A percentile compares a stretch with the other conserved stretches of the same genome.
phyloP scores from a whole-genome alignment of 2,113 vertebrate species.

The Cepphus grylle region DNA sequence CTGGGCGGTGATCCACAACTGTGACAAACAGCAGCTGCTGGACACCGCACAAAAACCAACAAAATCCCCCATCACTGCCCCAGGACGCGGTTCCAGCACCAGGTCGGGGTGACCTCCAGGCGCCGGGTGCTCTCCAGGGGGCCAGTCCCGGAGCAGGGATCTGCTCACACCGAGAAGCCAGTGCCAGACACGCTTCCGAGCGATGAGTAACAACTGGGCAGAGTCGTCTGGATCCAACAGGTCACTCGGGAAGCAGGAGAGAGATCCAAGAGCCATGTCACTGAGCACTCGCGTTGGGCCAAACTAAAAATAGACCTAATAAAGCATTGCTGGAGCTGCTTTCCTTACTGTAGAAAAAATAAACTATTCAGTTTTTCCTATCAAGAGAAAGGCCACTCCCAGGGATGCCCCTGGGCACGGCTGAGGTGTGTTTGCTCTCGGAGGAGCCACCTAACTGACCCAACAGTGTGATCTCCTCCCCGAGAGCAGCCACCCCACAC shows the following conservation, averaged over 20 bases:
- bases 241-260: not conserved
- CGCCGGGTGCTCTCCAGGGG: not conserved
- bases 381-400: not conserved
- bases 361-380: not conserved
- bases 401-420: not conserved
- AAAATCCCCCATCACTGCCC: not conserved
- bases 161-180: not conserved
- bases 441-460: not conserved
- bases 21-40: not conserved
- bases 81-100: not conserved
- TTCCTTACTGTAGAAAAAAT: not conserved
- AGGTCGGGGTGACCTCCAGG: not conserved
- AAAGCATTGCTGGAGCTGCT: not conserved
- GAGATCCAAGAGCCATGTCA: constrained; percentile 2
- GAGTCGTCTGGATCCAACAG: not conserved
- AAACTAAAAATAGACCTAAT: not conserved
- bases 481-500: not conserved
- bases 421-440: not conserved
- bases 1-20: not conserved
- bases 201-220: not conserved
- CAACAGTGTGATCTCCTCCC: not conserved
- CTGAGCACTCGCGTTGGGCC: not conserved
- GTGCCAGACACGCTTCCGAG: not conserved
- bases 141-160: not conserved
- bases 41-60: not conserved